Conservation (phyloP, 2,113 vertebrate species). For the Scalopus aquaticus region DNA sequence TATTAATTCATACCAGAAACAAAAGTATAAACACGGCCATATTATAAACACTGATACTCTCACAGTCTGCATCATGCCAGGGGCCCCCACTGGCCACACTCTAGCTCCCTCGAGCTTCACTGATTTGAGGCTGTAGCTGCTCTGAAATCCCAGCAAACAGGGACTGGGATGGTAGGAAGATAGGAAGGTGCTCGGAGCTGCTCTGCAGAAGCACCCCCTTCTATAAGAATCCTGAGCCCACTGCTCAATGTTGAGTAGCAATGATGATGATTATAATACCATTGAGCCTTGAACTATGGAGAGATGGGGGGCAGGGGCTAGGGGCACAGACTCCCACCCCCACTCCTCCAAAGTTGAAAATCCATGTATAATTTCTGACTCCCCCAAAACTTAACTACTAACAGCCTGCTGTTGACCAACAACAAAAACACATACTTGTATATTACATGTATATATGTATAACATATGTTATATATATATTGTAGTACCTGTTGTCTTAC, state of each 20-base stretch:
- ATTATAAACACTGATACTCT: background rate
- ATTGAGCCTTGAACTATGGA: background rate
- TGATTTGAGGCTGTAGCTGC: background rate
- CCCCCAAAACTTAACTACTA: background rate
- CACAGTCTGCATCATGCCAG: background rate
- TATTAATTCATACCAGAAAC: slow-evolving; percentile 67
- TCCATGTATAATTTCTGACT: background rate
- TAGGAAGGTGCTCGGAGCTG: background rate
- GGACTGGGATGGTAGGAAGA: background rate
- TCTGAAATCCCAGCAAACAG: background rate
- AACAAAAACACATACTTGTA: no score
- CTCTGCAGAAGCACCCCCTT: background rate
- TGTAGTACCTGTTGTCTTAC: no score
- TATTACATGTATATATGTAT: no score
- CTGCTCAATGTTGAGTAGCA: background rate
- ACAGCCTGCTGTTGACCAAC: no score
- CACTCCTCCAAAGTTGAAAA: background rate
- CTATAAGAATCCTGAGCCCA: background rate
- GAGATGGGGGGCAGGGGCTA: background rate
- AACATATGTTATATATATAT: no score
- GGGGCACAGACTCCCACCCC: background rate
- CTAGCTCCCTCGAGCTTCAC: background rate
- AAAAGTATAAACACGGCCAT: slow-evolving; percentile 29
- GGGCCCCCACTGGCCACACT: background rate
- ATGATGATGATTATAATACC: background rate